phyloP scores from a whole-genome alignment of 2,113 vertebrate genomes.

The Sylvia atricapilla region DNA sequence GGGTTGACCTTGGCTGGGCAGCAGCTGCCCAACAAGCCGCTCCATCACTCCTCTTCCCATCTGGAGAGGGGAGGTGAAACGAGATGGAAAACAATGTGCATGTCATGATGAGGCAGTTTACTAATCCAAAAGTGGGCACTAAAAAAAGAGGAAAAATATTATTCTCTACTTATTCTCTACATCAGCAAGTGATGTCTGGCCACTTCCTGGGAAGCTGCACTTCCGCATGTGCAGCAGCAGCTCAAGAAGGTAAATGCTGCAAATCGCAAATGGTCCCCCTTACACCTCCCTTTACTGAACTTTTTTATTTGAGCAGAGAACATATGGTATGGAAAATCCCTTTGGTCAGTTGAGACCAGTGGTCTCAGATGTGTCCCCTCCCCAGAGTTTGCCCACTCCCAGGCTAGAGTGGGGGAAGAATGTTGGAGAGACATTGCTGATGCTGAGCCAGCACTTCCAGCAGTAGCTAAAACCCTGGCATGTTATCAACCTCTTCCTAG shows the following conservation, averaged over 20 bases:
- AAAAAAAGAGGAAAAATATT: background rate
- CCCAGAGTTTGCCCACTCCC: background rate
- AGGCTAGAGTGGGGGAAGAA: background rate
- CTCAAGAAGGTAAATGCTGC: fast-evolving
- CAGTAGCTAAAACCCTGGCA: background rate
- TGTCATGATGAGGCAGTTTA: background rate
- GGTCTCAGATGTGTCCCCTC: background rate
- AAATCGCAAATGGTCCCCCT: fast-evolving
- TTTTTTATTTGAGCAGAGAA: background rate
- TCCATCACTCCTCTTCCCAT: background rate
- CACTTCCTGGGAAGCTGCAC: background rate
- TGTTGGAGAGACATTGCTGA: background rate
- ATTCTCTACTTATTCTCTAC: background rate
- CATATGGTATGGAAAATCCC: background rate
- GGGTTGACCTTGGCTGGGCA: background rate
- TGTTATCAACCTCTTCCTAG: background rate
- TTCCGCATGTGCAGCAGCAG: background rate
- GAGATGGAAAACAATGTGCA: background rate
- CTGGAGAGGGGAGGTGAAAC: background rate
- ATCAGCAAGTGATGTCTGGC: fast-evolving
- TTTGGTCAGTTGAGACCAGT: background rate
- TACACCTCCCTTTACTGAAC: background rate
- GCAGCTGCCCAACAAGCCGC: background rate
- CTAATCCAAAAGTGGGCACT: background rate
- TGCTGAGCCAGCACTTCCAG: background rate